Percentiles rank a stretch among this genome's conserved stretches.
These are phyloP conservation scores for Terebella lapidaria DNA, from an alignment of 2,888 invertebrate species.

Conservation along the genomic window DNA sequence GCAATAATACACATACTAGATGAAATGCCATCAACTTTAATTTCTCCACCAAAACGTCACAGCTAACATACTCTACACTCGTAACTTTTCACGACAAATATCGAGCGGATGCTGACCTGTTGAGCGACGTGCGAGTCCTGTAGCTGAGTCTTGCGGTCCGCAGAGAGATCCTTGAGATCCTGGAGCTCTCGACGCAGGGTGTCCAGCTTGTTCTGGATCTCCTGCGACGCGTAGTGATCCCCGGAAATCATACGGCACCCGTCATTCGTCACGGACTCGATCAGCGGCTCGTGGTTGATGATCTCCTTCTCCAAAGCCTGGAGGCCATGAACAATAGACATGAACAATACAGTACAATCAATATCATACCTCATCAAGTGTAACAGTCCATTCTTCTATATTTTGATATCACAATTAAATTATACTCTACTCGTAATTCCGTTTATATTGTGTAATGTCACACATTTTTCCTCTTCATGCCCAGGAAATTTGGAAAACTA, in stretches of 20 bases:
- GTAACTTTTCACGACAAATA: too few species aligned
- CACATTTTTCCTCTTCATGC: too few species aligned
- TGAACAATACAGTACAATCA: too few species aligned
- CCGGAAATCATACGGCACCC: conserved; percentile 75
- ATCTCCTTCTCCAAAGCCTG: conserved; percentile 80
- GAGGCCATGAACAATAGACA: conserved; percentile 2
- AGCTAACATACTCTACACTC: too few species aligned
- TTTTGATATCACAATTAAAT: too few species aligned
- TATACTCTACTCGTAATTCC: too few species aligned
- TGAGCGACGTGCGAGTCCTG: conserved; percentile 79
- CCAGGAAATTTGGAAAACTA: too few species aligned
- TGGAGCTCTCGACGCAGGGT: conserved; percentile 68
- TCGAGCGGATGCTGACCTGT: too few species aligned
- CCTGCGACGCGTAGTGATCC: conserved; percentile 77
- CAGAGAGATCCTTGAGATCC: conserved; percentile 62
- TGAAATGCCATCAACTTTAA: neutral
- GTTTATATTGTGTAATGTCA: too few species aligned
- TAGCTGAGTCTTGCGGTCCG: conserved; percentile 61
- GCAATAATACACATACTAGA: neutral
- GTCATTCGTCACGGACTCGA: conserved; percentile 68
- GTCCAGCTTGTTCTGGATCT: conserved; percentile 67
- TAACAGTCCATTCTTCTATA: too few species aligned
- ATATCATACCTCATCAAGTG: too few species aligned
- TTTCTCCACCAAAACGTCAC: too few species aligned
- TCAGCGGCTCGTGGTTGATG: conserved; percentile 77